Base-by-base conservation (phyloP, 2,113 vertebrate genomes). In the Corapipo altera region DNA sequence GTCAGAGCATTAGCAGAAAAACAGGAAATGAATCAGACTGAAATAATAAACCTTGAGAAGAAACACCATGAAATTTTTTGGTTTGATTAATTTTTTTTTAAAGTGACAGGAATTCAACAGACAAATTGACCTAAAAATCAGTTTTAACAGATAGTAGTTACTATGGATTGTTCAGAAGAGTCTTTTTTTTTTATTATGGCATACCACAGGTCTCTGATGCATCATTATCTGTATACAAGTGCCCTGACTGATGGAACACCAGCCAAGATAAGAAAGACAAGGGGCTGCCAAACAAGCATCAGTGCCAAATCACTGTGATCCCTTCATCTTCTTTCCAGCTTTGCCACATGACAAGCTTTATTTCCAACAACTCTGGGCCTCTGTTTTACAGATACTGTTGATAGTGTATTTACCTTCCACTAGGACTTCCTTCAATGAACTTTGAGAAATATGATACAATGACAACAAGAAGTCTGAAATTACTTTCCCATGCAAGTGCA, bases 1-100 rank as follows among this genome's bases (percentile, higher is more conserved):
- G 83, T 93, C 91, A 85, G 52, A 35, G 37, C 52, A 89, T 92
- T 67, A 95, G 66, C 76, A 93, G 85, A 94, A 94, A 97, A 97
- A 52, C 91, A 96, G 85, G 93, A 96, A 97, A 96, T 96, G 20
- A 96, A 95, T 97, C 93, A 96, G 71, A 81, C 83, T 96, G 84
- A 94, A 97, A 92, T 85, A 96, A 95, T 85, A 96, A 91, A 91
- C 89, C 72, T 94, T 70, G 55, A 85, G 79, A 74, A 95, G 85
- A 97, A 92, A 95, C 85, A 93, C 48, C 52, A 71, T 55, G 37
- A 94, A 84, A 49, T 70, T 85, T 80, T 79, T 81, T 73, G 12
- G 66, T 81, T 48, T 92, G 52, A 86, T 55, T 58, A 3, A 18
- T 52, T 83, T 16, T 85, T 91, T 87, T 93, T 91, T 83, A 22